Conservation (phyloP, 2,797 vertebrate species). For the Galagoides demidoff region DNA sequence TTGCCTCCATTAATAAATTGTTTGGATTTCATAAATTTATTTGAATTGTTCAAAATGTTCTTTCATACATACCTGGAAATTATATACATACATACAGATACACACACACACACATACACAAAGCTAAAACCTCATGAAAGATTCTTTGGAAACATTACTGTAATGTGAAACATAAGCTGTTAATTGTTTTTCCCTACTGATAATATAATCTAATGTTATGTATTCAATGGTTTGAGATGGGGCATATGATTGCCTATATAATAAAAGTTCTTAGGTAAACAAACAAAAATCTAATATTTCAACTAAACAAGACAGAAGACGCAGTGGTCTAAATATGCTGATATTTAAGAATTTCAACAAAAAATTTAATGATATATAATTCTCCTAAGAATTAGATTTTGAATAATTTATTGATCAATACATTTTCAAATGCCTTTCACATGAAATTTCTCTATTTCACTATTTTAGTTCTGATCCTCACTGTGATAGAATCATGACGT, state of each 20-base stretch:
- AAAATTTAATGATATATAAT: background rate
- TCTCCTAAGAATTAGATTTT: background rate
- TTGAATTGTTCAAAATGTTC: background rate
- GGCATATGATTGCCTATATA: background rate
- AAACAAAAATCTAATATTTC: background rate
- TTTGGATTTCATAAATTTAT: constrained; percentile 39
- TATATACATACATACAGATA: background rate
- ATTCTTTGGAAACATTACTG: background rate
- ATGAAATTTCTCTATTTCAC: constrained; percentile 9
- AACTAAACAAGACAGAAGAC: background rate
- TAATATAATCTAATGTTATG: background rate
- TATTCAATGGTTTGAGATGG: background rate
- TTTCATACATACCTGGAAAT: background rate
- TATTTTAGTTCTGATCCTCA: constrained; percentile 21
- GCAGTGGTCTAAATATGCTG: background rate
- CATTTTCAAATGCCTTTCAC: background rate
- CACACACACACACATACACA: background rate
- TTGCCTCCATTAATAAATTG: background rate
- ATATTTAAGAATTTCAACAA: background rate
- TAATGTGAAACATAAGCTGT: background rate
- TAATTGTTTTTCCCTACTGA: background rate
- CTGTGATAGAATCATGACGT: background rate
- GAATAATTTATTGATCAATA: background rate
- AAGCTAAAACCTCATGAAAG: constrained; percentile 10
- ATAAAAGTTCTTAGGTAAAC: background rate